Evolutionary conservation across 2,888 invertebrate genomes (phyloP), one percentile per base, ranked within the genome.

Genomic region (Sminthurinus aureus): DNA sequence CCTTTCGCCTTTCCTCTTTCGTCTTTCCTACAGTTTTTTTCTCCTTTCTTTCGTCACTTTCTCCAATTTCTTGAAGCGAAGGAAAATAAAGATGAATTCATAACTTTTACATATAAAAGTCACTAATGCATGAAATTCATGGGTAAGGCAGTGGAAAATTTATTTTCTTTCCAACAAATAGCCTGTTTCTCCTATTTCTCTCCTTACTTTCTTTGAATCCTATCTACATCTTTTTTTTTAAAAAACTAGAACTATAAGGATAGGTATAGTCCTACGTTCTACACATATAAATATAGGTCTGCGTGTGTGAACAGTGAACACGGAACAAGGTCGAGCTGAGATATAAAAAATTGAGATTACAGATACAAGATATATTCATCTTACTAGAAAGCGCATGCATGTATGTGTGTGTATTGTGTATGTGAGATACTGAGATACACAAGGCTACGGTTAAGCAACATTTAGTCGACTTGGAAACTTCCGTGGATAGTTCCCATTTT

Each of bases 21-120:
- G 38, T 38, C 58, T 2, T 58, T 58, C 58, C 9, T 11, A n/a
- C n/a, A n/a, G 58, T 58, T 11, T 18, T 58, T 18, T 58, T 0
- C 58, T 58, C 58, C 18, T 58, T 58, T 58, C 18, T 58, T 58
- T 58, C 18, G 38, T 38, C 38, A 38, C 69, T 69, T 20, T 69
- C 69, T 69, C 69, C 18, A 58, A 11, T 58, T 11, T 58, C 18
- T 38, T 38, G 38, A 38, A 38, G 38, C 38, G 38, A 38, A 11
- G n/a, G 69, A 20, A 15, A 75, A 75, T 51, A 75, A 75, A 75
- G 51, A 75, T 75, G 75, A 51, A 75, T 75, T 75, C 75, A 75
- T 75, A 75, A 75, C 75, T 75, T 75, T 75, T 75, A 38, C 51
- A 75, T 75, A 73, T 73, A 75, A 75, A 75, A 75, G 75, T 75